Evolutionary conservation across 2,888 invertebrate species (phyloP).

Genomic region (Neocrepidodera transversa): DNA sequence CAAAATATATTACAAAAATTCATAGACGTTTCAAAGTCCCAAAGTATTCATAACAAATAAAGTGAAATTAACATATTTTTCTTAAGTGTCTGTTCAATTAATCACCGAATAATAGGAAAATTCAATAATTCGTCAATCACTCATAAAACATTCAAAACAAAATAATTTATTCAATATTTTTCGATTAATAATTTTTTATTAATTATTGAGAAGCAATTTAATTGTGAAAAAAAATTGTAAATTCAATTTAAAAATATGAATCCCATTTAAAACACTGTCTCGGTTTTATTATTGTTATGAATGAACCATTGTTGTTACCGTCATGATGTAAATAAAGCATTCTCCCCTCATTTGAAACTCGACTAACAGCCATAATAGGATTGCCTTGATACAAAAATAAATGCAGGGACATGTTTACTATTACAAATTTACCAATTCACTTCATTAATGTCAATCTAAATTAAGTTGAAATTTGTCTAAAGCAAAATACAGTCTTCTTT

Average conservation of each 20-base stretch:
- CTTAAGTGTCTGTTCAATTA: no score
- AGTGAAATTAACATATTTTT: no score
- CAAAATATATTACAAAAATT: no score
- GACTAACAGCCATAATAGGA: slow-evolving; percentile 21
- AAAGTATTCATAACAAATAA: no score
- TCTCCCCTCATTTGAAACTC: slow-evolving; percentile 17
- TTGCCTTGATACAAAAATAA: slow-evolving; percentile 33
- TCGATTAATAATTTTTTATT: no score
- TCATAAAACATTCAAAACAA: no score
- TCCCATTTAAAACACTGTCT: neutral
- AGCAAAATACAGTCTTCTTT: neutral
- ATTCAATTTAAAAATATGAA: no score
- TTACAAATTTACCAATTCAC: slow-evolving; percentile 34
- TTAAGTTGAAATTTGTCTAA: slow-evolving; percentile 8
- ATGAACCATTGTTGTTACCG: neutral
- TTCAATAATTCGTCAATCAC: no score
- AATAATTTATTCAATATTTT: no score
- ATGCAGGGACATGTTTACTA: slow-evolving; percentile 34
- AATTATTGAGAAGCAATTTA: no score
- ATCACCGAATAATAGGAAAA: no score
- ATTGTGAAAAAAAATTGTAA: no score
- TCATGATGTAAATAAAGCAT: slow-evolving; percentile 6
- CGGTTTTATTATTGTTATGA: neutral
- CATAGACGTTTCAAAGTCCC: neutral
- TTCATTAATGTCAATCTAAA: slow-evolving; percentile 33